Percentiles rank a stretch among this genome's conserved stretches.
Conservation (phyloP, 2,888 invertebrate genomes). For the Erebia aethiops region DNA sequence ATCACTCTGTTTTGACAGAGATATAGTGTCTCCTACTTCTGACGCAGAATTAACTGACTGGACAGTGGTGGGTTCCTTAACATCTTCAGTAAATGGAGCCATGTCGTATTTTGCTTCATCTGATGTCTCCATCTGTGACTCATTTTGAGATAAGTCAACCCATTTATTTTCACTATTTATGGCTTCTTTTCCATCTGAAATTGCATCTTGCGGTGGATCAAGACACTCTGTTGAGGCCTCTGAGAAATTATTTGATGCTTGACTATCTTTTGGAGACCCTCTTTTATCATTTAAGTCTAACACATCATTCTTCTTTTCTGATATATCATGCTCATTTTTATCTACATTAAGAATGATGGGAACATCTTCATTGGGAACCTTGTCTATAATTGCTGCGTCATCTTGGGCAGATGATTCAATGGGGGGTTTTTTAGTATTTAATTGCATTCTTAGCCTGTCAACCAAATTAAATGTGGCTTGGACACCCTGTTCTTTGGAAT, state of each 20-base stretch:
- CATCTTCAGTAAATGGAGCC: slow-evolving; percentile 59
- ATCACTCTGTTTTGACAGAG: slow-evolving; percentile 79
- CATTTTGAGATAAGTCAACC: slow-evolving; percentile 53
- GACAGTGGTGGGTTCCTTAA: slow-evolving; percentile 58
- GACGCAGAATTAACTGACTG: slow-evolving; percentile 62
- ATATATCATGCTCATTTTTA: slow-evolving; percentile 55
- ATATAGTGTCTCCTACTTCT: slow-evolving; percentile 69
- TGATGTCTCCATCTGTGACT: slow-evolving; percentile 51
- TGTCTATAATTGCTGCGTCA: slow-evolving; percentile 53
- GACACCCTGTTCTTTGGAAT: slow-evolving; percentile 90
- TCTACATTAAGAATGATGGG: slow-evolving; percentile 47
- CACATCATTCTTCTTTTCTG: slow-evolving; percentile 45
- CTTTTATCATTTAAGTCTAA: slow-evolving; percentile 47
- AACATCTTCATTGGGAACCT: slow-evolving; percentile 55
- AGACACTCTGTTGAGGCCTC: slow-evolving; percentile 43
- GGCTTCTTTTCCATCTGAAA: slow-evolving; percentile 50
- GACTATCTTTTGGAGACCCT: slow-evolving; percentile 47
- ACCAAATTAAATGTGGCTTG: slow-evolving; percentile 92
- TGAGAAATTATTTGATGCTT: slow-evolving; percentile 50
- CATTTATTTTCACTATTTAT: slow-evolving; percentile 56
- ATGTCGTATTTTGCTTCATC: slow-evolving; percentile 60
- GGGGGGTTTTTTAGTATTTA: slow-evolving; percentile 86
- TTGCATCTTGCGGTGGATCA: slow-evolving; percentile 44
- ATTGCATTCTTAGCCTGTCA: slow-evolving; percentile 90
- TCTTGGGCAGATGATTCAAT: slow-evolving; percentile 73